Base-by-base conservation (phyloP, 1,140 invertebrate genomes). In the Trypoxylus dichotomus region DNA sequence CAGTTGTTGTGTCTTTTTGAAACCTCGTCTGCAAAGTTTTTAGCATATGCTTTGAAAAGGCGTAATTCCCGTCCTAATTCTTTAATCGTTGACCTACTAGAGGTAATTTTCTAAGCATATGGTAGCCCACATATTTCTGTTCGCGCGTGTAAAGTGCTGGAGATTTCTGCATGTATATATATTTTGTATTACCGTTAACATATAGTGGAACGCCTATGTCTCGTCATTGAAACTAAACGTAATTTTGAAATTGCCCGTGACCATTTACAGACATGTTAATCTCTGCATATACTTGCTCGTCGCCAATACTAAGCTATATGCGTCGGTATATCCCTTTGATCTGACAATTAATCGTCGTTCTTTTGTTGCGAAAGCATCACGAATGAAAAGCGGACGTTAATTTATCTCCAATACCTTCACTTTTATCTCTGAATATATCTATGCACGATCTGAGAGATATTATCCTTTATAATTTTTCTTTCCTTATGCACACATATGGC, bases 161-260 rank as follows among this genome's bases (percentile, higher is more conserved):
- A 54, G 15, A 54, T n/a, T n/a, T 68, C 11, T 27, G 60, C 21
- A 19, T 24, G 27, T 29, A 68, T 7, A 58, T n/a, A 58, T 24
- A 13, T 29, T 29, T 25, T 68, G 27, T 24, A 27, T 29, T 11
- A 37, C 19, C 60, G 21, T 68, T 68, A 68, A 68, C 60, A 29
- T 68, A 3, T 27, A 21, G 25, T 68, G 24, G 24, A 68, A 68
- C 11, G 19, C 19, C 21, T 68, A 24, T 24, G 24, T 68, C 60
- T 27, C 60, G 60, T 68, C 60, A 68, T 68, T 68, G 60, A 68
- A 68, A 68, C 8, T 68, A 68, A 25, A 68, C 60, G 13, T 68
- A 68, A 29, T 68, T 68, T 68, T 29, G 11, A 68, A 68, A 68
- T 24, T 29, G 60, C 60, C 24, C 24, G 24, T 68, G 60, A 3